Evolutionary conservation across 2,797 vertebrate species (phyloP), one percentile per base, ranked within the genome.

Genomic region (Scolopax rusticola): DNA sequence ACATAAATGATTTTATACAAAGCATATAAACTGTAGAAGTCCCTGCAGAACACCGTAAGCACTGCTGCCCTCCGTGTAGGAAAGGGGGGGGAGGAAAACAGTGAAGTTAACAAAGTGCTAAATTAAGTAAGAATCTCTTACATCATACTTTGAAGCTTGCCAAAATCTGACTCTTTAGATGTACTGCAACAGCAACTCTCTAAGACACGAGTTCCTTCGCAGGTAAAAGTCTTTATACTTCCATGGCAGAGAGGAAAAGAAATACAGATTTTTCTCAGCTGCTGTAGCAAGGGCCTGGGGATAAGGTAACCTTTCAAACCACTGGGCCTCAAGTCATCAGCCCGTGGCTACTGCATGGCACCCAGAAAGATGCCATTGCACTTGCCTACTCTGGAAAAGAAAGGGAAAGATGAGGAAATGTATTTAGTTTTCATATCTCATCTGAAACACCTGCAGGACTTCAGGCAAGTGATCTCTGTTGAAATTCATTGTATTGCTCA

Each of bases 101-200:
- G 43, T 36, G 43, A 87, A 87, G 78, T 83, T 92, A 95, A 90
- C 16, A 4, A 89, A 95, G 85, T 87, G 77, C 95, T 94, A 96
- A 97, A 97, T 97, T 94, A 94, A 96, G 92, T 85, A 95, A 90
- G 82, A 95, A 81, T 92, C 71, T 83, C 90, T 94, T 94, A 92
- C 86, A 95, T 91, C 93, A 94, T 50, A 74, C 78, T 69, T 85
- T 25, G 89, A 95, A 87, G 91, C 75, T 85, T 95, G 96, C 94
- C 96, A 92, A 93, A 96, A 90, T 65, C 91, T 87, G 84, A 71
- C 57, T 94, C 93, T 83, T 95, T 71, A 75, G 68, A 90, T 89
- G 64, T 57, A 84, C 80, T 77, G 94, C 77, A 93, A 92, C 48
- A 67, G 78, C 83, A 77, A 11, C 86, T 94, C 92, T 63, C 64